phyloP scores from a whole-genome alignment of 2,888 invertebrate genomes.

The Agonopterix heracliana region DNA sequence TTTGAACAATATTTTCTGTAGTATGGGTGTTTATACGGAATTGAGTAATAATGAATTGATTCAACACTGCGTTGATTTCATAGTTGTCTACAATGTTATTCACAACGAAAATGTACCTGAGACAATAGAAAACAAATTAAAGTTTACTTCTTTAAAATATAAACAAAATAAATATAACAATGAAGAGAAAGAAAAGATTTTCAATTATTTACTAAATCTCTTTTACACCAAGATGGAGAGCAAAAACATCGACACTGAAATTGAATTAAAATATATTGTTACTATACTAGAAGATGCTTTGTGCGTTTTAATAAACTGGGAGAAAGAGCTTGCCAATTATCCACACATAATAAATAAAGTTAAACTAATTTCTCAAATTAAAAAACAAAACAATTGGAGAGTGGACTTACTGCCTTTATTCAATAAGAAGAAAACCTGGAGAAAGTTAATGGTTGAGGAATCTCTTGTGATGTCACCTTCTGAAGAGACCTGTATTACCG shows the following conservation, averaged over 20 bases:
- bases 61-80: constrained; percentile 36
- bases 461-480: constrained; percentile 35
- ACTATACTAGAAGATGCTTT: constrained; percentile 21
- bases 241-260: constrained; percentile 22
- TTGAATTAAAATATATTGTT: constrained; percentile 24
- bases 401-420: constrained; percentile 33
- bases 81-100: constrained; percentile 44
- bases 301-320: constrained; percentile 31
- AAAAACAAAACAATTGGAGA: constrained; percentile 26
- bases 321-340: constrained; percentile 34
- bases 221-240: constrained; percentile 20
- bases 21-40: constrained; percentile 53
- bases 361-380: constrained; percentile 28
- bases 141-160: constrained; percentile 32
- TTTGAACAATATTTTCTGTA: constrained; percentile 47
- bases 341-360: constrained; percentile 31
- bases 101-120: constrained; percentile 37
- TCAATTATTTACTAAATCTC: constrained; percentile 36
- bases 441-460: constrained; percentile 42
- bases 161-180: constrained; percentile 27
- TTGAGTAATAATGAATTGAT: constrained; percentile 32
- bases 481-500: constrained; percentile 43
- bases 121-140: constrained; percentile 41
- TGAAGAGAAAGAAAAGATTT: constrained; percentile 36
- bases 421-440: constrained; percentile 42